These are phyloP conservation scores for Temnopleurus reevesii DNA, from an alignment of 53 echinoderm and acorn worm species.

Conservation along the genomic window DNA sequence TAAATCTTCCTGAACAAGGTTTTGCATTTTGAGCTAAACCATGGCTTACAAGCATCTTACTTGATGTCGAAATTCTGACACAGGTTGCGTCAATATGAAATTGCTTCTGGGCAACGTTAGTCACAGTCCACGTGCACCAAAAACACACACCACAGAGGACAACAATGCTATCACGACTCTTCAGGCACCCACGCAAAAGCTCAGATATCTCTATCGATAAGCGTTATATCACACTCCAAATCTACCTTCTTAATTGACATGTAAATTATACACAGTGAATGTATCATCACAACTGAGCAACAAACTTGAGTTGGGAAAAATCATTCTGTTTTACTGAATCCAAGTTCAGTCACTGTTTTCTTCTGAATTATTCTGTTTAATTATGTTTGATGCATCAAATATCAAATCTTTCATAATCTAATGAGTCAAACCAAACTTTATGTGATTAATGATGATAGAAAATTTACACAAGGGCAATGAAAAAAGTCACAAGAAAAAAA, in stretches of 20 bases:
- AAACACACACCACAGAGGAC: not conserved
- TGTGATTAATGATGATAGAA: not conserved
- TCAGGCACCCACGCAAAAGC: not conserved
- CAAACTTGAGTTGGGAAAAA: too few relatives aligned
- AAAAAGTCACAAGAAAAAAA: not conserved
- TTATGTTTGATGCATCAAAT: too few relatives aligned
- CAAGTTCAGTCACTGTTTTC: too few relatives aligned
- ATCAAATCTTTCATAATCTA: too few relatives aligned
- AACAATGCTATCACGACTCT: not conserved
- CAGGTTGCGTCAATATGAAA: not conserved
- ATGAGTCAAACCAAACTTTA: too few relatives aligned
- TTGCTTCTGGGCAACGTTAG: not conserved
- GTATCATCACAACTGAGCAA: too few relatives aligned
- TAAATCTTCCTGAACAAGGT: too few relatives aligned
- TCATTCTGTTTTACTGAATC: too few relatives aligned
- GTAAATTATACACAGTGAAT: not conserved
- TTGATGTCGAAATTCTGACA: not conserved
- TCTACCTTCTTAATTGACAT: not conserved
- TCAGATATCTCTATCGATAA: not conserved
- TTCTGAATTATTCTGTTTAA: too few relatives aligned
- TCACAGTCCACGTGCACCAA: not conserved
- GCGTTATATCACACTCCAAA: not conserved
- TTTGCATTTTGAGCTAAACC: too few relatives aligned
- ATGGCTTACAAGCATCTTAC: not conserved
- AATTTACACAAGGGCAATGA: not conserved